Base-by-base conservation (phyloP, 2,113 vertebrate species). In the Onychostruthus taczanowskii region DNA sequence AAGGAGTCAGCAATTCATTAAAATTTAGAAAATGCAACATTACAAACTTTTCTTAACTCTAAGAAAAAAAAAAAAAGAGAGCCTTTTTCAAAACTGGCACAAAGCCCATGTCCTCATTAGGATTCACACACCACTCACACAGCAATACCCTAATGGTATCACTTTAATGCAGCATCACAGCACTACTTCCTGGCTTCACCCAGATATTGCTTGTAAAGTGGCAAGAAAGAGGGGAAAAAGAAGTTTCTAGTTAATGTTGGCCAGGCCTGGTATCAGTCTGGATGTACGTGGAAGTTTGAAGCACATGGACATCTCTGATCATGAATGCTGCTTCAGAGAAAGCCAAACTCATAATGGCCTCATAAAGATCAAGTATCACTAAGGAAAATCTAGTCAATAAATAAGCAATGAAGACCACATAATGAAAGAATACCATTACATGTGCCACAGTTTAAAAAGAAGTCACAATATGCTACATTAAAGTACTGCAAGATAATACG, bases 401-500 rank as follows among this genome's bases (percentile, higher is more conserved):
- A 76, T 69, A 92, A 78, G 73, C 56, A 72, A 89, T 92, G 46
- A 39, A 79, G 88, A 53, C 7, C 56, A 78, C 26, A 49, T 66
- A 89, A 89, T 39, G 46, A 93, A 75, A 89, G 80, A 94, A 89
- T 58, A 64, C 41, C 39, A 68, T 73, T 87, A 88, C 37, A 52
- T 41, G 76, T 16, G 56, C 64, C 90, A 62, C 16, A 49, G 37
- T 68, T 84, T 82, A 80, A 87, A 94, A 94, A 84, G 56, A 63
- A 94, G 94, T 79, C 93, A 44, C 64, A 93, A 88, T 85, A 91
- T 58, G 43, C 70, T 64, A 46, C 72, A 85, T 89, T 91, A 84
- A 93, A 96, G 69, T 87, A 92, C 27, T 93, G 87, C 35, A 68
- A 91, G 93, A 95, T 93, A 96, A 97, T 93, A 76, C 0, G 63